Percentiles rank a stretch among this genome's conserved stretches.
Evolutionary conservation across 2,888 invertebrate genomes (phyloP).

Genomic region (Stenodema calcarata): DNA sequence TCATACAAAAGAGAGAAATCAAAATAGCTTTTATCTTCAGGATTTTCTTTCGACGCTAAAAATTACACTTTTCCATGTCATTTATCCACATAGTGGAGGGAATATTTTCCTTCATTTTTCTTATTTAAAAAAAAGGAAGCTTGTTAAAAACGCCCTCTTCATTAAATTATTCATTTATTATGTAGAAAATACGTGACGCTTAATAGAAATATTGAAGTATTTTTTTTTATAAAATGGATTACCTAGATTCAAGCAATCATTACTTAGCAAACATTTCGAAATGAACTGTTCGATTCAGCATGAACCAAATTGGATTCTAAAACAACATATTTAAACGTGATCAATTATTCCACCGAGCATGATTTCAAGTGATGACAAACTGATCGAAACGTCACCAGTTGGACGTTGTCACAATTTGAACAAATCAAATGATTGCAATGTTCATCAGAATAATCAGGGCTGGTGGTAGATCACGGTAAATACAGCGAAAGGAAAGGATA

Average conservation of each 20-base stretch:
- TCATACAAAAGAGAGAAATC: conserved; percentile 37
- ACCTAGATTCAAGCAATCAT: conserved; percentile 20
- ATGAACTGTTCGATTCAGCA: neutral
- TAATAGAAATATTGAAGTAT: neutral
- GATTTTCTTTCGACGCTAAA: conserved; percentile 7
- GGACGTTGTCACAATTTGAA: neutral
- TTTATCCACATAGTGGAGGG: conserved; percentile 53
- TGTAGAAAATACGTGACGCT: conserved; percentile 28
- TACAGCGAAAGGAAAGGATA: neutral
- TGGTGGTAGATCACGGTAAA: neutral
- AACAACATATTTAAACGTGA: neutral
- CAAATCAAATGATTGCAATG: neutral
- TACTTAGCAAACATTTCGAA: conserved; percentile 6
- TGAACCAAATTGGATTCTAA: neutral
- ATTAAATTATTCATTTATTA: conserved; percentile 5
- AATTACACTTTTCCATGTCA: conserved; percentile 38
- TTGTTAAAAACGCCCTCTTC: conserved; percentile 22
- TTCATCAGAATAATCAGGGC: neutral
- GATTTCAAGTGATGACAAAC: neutral
- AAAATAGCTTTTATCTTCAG: conserved; percentile 41
- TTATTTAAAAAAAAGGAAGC: conserved; percentile 45
- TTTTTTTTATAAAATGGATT: conserved; percentile 12
- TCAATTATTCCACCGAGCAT: neutral
- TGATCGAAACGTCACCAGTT: neutral
- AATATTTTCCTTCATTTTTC: conserved; percentile 45